Evolutionary conservation across 1,140 invertebrate genomes (phyloP), one percentile per base, ranked within the genome.

Genomic region (Drosophila santomea): DNA sequence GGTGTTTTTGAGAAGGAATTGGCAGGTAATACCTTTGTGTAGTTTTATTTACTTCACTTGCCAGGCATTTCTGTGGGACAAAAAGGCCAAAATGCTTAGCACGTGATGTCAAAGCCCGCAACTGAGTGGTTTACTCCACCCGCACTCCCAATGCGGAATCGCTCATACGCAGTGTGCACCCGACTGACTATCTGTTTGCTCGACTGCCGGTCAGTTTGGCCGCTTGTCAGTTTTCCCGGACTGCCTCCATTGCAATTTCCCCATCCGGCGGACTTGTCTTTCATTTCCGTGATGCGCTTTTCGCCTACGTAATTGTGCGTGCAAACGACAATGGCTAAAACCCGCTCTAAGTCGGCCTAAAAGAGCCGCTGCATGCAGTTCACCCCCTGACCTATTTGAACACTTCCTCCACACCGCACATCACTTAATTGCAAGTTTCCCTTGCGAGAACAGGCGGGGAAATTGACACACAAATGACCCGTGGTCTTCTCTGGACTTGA

Each of bases 301-400:
- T 60, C 43, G 51, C 54, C 54, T 74, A 54, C 74, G 63, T 61
- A 77, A 77, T 77, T 77, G 74, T 77, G 74, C 74, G 74, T 68
- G 74, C 63, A 43, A 77, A 59, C 50, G 62, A 77, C 56, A 68
- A 52, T 43, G 47, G 61, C 61, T 45, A 54, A 66, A 66, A 23
- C 38, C 32, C 4, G 38, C 4, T 66, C 61, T 44, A 68, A 68
- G 61, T 68, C 47, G 47, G 64, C 60, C 47, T 52, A 66, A 68
- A 66, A 68, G 61, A 44, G 61, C 23, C 47, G 36, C 47, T 52
- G 47, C 43, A 44, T 68, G 50, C 10, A 44, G 23, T 28, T 20
- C 47, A n/a, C 20, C 10, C 20, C 20, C 32, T 36, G 38, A 38
- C 11, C 64, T 11, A 64, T 17, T 68, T 12, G 15, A 8, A 28